Percentiles rank a stretch among this genome's conserved stretches.
phyloP scores from a whole-genome alignment of 2,113 vertebrate species.

The Sterrhoptilus dennistouni region DNA sequence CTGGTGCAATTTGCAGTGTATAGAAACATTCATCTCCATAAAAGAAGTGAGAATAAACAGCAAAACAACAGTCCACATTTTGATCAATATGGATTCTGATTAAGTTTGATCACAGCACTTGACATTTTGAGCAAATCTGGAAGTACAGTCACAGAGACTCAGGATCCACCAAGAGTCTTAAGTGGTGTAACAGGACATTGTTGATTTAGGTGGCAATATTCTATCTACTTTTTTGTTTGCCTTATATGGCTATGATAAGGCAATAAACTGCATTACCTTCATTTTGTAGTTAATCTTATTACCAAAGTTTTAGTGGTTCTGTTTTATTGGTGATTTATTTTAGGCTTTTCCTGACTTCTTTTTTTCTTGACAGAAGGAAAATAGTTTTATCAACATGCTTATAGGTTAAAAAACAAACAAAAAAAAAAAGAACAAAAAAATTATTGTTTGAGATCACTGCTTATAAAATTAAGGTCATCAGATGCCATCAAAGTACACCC shows the following conservation, averaged over 20 bases:
- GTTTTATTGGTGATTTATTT: not conserved
- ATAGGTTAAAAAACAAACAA: not conserved
- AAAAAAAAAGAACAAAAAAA: not conserved
- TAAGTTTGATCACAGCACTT: slow-evolving; percentile 25
- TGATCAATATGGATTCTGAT: slow-evolving; percentile 37
- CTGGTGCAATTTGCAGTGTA: not conserved
- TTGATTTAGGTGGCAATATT: not conserved
- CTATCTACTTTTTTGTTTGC: not conserved
- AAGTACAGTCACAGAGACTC: not conserved
- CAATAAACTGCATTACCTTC: not conserved
- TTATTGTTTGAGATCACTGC: not conserved
- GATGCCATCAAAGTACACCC: not conserved
- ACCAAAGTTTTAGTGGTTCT: not conserved
- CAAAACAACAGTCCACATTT: not conserved
- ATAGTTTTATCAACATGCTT: not conserved
- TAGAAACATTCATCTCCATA: slow-evolving; percentile 19
- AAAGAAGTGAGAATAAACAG: not conserved
- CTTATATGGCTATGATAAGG: not conserved
- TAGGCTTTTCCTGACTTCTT: not conserved
- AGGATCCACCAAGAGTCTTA: not conserved
- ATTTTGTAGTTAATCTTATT: not conserved
- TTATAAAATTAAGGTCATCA: not conserved
- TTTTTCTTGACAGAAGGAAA: not conserved
- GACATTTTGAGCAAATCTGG: slow-evolving; percentile 12
- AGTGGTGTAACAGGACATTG: not conserved